Evolutionary conservation across 2,113 vertebrate genomes (phyloP), one percentile per base, ranked within the genome.

Genomic region (Mesitornis unicolor): DNA sequence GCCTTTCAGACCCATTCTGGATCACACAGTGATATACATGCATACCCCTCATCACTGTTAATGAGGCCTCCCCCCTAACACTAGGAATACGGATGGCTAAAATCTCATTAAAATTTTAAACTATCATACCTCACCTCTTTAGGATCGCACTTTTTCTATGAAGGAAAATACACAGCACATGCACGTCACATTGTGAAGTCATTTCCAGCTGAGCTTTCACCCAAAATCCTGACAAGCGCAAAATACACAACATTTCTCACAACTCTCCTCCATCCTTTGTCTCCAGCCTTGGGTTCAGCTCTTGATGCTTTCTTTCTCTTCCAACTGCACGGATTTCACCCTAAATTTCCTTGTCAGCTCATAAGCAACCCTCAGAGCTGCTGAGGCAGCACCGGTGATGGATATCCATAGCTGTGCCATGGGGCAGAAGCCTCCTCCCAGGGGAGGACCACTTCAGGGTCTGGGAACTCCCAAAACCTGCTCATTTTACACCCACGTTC

Each of bases 221-320:
- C 65, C 6, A 33, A n/a, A 77, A 64, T 7, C 68, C 73, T 4
- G 1, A 8, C 33, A 38, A 17, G 33, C 1, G 17, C 88, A 57
- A 43, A 57, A 36, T 3, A 14, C 0, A 3, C 11, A 9, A 4
- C 2, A 1, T 25, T 51, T 15, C 21, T 43, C 18, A n/a, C n/a
- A n/a, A n/a, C 61, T 31, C 13, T 5, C 28, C 19, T 19, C 9
- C 19, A 35, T 15, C 4, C 31, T 42, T 56, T 18, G 20, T 18
- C 25, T n/a, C 29, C 35, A n/a, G 10, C 71, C 70, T 13, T 14
- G 2, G 11, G 42, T 26, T 25, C 59, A 50, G 8, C 79, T 53
- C 51, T 10, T 18, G 12, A 3, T 0, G 1, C 20, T 35, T 36
- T 22, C 13, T 43, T 38, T 47, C 50, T 45, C 65, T 38, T 24